phyloP scores from a whole-genome alignment of 2,888 invertebrate genomes.

The Meganola albula region DNA sequence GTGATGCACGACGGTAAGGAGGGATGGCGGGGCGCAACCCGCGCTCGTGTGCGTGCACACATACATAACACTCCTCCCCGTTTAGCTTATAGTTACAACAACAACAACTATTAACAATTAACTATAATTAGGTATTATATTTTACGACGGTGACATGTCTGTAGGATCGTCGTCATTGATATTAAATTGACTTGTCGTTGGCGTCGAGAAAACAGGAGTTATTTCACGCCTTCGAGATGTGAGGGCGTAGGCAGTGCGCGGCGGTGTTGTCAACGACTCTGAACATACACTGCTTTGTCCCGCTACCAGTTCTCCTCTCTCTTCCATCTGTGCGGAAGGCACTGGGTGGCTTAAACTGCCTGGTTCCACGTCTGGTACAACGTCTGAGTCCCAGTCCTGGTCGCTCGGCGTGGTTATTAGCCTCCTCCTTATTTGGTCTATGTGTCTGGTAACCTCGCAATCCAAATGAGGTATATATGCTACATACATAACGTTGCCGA shows the following conservation, averaged over 20 bases:
- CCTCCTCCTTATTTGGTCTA: constrained; percentile 6
- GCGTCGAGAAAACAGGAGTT: constrained; percentile 4
- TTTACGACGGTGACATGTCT: neutral
- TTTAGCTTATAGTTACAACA: neutral
- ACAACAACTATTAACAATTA: neutral
- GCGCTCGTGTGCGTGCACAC: neutral
- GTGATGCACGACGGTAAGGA: neutral
- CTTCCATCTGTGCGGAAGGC: neutral
- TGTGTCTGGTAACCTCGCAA: constrained; percentile 5
- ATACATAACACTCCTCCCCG: neutral
- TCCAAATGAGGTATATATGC: constrained; percentile 3
- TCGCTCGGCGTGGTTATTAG: neutral
- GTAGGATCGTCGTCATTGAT: neutral
- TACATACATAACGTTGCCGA: constrained; percentile 4
- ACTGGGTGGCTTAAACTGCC: neutral
- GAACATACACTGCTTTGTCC: neutral
- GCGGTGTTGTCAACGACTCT: neutral
- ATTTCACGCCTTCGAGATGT: neutral
- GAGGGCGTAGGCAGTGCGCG: neutral
- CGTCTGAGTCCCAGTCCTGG: constrained; percentile 4
- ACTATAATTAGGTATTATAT: neutral
- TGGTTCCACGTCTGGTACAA: constrained; percentile 3
- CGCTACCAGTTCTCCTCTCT: neutral
- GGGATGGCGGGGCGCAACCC: neutral
- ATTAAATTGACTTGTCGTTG: neutral